Conservation (phyloP, 2,797 vertebrate species). For the Calcarius lapponicus region DNA sequence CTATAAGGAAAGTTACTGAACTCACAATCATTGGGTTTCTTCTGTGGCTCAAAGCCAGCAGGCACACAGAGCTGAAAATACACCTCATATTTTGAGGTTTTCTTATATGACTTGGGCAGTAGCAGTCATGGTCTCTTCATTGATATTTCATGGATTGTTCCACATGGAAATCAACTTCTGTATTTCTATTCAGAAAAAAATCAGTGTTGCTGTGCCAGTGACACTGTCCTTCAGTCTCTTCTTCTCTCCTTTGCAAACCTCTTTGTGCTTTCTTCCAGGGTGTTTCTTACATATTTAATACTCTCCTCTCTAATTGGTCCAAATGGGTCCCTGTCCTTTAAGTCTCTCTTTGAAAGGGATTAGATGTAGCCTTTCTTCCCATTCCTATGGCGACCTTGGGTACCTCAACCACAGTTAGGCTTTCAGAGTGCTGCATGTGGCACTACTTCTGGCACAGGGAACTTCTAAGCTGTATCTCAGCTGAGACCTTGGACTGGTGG, state of each 20-base stretch:
- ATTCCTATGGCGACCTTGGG: neutral
- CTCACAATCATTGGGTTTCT: neutral
- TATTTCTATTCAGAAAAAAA: neutral
- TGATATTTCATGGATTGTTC: neutral
- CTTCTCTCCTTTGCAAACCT: neutral
- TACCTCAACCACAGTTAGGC: neutral
- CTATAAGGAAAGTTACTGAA: neutral
- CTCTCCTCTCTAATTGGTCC: neutral
- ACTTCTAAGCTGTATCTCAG: neutral
- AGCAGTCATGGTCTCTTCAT: neutral
- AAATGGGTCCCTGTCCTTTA: neutral
- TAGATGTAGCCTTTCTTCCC: neutral
- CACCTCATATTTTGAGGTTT: neutral
- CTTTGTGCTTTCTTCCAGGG: neutral
- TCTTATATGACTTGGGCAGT: neutral
- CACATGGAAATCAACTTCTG: neutral
- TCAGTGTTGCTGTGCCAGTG: neutral
- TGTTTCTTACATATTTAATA: neutral
- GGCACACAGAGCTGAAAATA: neutral
- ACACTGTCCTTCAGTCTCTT: neutral
- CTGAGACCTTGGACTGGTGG: accelerated
- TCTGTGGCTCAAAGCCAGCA: neutral
- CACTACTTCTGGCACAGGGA: neutral
- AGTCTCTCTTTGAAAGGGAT: neutral
- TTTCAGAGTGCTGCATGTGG: accelerated